Evolutionary conservation across 2,888 invertebrate species (phyloP).

Genomic region (Erebia aethiops): DNA sequence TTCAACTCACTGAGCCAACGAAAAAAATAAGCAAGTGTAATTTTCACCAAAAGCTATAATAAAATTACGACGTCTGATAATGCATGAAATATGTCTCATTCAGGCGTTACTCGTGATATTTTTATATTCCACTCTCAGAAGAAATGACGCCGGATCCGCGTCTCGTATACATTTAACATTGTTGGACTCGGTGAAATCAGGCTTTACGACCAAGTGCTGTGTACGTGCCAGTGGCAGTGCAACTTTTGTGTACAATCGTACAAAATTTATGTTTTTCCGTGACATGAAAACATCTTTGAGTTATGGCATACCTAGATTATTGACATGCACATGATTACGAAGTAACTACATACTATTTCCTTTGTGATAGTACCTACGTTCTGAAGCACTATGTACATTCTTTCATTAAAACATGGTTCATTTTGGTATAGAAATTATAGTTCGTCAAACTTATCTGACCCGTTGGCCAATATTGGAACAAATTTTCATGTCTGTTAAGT

Average conservation of each 20-base stretch:
- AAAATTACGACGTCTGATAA: background rate
- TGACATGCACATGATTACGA: too few species aligned
- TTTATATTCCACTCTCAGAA: conserved; percentile 14
- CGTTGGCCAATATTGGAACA: too few species aligned
- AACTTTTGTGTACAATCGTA: conserved; percentile 28
- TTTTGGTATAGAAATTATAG: too few species aligned
- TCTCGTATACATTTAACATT: conserved; percentile 10
- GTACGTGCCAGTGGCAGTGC: conserved; percentile 33
- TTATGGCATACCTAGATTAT: background rate
- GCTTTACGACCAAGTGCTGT: conserved; percentile 32
- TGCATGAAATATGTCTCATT: background rate
- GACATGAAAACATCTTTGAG: background rate
- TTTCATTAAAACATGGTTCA: too few species aligned
- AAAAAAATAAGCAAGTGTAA: too few species aligned
- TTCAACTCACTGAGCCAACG: too few species aligned
- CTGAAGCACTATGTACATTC: too few species aligned
- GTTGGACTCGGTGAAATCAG: conserved; percentile 24
- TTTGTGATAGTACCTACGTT: too few species aligned
- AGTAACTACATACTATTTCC: too few species aligned
- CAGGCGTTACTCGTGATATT: conserved; percentile 3
- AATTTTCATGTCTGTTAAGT: too few species aligned
- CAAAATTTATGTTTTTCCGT: background rate
- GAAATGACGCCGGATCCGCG: conserved; percentile 1
- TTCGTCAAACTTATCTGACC: too few species aligned
- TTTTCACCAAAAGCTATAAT: background rate